phyloP scores from a whole-genome alignment of 2,113 vertebrate species.

The Ammospiza nelsoni region DNA sequence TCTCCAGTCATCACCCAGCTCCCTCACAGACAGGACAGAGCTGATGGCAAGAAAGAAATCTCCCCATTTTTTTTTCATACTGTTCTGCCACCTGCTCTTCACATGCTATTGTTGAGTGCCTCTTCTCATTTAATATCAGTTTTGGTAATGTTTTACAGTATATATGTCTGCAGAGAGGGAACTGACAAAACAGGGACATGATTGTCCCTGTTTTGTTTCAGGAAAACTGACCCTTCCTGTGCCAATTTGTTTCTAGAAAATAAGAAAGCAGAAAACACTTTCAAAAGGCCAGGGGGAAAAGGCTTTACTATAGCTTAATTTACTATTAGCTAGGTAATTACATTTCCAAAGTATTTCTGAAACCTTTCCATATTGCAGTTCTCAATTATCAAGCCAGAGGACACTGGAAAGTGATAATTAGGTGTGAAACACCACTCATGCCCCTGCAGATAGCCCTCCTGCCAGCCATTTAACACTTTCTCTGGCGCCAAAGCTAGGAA shows the following conservation, averaged over 20 bases:
- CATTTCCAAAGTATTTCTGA: neutral
- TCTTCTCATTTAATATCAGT: neutral
- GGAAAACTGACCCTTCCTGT: neutral
- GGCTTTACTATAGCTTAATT: neutral
- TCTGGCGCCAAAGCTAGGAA: constrained; percentile 18
- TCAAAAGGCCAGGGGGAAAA: neutral
- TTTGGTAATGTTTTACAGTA: neutral
- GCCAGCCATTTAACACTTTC: constrained; percentile 3
- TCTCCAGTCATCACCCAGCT: neutral
- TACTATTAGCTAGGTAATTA: neutral
- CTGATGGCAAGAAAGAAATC: neutral
- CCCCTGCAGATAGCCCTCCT: constrained; percentile 26
- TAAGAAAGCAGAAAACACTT: neutral
- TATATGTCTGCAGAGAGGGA: neutral
- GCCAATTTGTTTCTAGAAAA: neutral
- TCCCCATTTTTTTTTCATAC: neutral
- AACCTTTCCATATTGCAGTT: neutral
- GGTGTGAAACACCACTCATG: constrained; percentile 5
- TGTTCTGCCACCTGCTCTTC: neutral
- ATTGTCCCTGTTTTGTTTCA: neutral
- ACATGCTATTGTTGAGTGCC: neutral
- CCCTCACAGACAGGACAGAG: neutral
- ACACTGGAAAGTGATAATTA: constrained; percentile 47
- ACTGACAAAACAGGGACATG: neutral
- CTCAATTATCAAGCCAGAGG: constrained; percentile 18